Conservation (phyloP, 2,797 vertebrate species). For the Lepus townsendii region DNA sequence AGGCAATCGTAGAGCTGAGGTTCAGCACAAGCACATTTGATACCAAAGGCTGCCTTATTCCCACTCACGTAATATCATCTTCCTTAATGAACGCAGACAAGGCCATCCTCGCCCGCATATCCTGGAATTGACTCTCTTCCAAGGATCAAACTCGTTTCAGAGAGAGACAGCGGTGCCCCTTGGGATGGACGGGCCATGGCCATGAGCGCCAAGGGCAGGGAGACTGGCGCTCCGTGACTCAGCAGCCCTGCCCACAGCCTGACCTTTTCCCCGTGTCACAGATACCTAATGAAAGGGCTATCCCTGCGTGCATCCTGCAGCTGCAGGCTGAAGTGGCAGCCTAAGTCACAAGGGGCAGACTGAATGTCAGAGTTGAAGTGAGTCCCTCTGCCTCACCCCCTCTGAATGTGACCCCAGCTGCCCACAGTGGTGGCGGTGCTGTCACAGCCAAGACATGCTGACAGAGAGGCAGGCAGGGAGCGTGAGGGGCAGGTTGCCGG, state of each 20-base stretch:
- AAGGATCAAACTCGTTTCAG: background rate
- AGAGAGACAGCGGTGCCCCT: background rate
- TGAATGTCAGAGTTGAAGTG: conserved; percentile 89
- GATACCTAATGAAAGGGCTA: conserved; percentile 73
- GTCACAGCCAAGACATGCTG: conserved; percentile 78
- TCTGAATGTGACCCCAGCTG: conserved; percentile 79
- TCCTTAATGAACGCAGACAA: background rate
- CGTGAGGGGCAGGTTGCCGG: background rate
- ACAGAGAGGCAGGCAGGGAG: conserved; percentile 17
- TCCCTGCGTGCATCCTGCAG: conserved; percentile 80
- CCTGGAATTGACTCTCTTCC: background rate
- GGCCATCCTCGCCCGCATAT: background rate
- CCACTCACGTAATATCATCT: background rate
- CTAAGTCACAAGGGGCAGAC: conserved; percentile 84
- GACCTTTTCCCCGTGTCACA: conserved; percentile 61
- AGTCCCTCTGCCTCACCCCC: conserved; percentile 83
- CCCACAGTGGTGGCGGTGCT: conserved; percentile 68
- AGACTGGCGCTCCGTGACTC: conserved; percentile 44
- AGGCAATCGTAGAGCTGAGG: background rate
- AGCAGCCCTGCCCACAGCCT: conserved; percentile 63
- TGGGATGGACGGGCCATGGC: background rate
- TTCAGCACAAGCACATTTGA: background rate
- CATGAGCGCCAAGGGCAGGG: background rate
- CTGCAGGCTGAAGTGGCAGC: conserved; percentile 54
- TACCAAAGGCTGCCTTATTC: background rate